phyloP scores from a whole-genome alignment of 2,113 vertebrate species.

The Sylvia atricapilla region DNA sequence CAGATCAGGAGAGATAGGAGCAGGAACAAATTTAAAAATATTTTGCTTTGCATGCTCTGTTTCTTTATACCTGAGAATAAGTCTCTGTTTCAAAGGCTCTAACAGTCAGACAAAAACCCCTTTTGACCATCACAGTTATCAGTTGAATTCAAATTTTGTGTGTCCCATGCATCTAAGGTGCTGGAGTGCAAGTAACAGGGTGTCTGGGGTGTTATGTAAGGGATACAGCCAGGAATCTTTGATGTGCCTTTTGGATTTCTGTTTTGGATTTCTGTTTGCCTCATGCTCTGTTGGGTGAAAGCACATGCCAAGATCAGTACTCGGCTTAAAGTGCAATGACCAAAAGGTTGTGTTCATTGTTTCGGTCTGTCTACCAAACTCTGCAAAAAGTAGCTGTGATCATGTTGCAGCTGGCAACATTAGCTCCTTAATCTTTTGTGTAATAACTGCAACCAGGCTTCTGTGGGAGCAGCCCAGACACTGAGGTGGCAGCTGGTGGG shows the following conservation, averaged over 20 bases:
- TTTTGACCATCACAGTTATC: not conserved
- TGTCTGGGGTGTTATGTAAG: accelerated
- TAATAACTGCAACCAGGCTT: not conserved
- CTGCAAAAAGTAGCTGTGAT: not conserved
- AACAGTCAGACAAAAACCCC: not conserved
- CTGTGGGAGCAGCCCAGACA: not conserved
- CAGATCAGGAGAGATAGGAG: not conserved
- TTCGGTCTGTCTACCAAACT: not conserved
- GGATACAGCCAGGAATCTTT: not conserved
- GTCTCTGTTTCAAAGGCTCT: not conserved
- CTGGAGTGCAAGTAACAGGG: not conserved
- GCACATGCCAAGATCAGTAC: not conserved
- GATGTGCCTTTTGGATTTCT: not conserved
- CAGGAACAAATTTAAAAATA: not conserved
- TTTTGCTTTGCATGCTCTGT: not conserved
- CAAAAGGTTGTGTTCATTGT: not conserved
- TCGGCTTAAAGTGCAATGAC: not conserved
- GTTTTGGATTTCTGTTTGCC: no score
- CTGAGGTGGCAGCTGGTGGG: not conserved
- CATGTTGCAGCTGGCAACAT: not conserved
- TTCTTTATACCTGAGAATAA: not conserved
- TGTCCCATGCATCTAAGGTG: accelerated
- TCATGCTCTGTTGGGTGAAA: not conserved
- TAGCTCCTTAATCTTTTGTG: not conserved
- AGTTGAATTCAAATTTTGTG: not conserved